Conservation (phyloP, 1,140 invertebrate genomes). For the Megalopta genalis region DNA sequence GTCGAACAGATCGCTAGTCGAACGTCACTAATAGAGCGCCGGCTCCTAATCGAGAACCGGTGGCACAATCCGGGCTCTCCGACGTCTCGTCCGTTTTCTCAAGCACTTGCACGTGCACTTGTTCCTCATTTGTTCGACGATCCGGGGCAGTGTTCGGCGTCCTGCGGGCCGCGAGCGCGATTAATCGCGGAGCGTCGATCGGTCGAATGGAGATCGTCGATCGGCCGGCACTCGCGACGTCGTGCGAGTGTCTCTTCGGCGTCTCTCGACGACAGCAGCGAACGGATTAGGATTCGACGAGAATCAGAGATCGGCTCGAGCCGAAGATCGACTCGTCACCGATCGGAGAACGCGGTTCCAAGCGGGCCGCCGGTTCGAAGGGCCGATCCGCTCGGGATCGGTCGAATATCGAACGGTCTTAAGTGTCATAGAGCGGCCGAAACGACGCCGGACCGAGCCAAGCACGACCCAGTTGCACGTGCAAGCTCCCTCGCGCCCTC, state of each 20-base stretch:
- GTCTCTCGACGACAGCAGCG: no score
- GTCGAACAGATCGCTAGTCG: slow-evolving; percentile 2
- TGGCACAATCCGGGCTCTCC: slow-evolving; percentile 36
- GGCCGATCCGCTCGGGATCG: background rate
- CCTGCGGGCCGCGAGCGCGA: slow-evolving; percentile 1
- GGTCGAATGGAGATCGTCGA: background rate
- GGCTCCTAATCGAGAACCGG: slow-evolving; percentile 5
- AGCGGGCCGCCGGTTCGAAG: background rate
- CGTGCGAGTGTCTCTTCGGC: no score
- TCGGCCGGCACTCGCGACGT: no score
- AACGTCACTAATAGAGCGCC: background rate
- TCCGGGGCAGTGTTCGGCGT: background rate
- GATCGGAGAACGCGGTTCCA: background rate
- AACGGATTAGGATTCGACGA: background rate
- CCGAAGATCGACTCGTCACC: background rate
- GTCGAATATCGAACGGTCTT: background rate
- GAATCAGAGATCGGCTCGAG: background rate
- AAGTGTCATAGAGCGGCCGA: background rate
- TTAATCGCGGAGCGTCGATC: no score
- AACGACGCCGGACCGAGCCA: slow-evolving; percentile 11
- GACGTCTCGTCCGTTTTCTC: slow-evolving; percentile 55
- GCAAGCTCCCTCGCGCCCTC: slow-evolving; percentile 15
- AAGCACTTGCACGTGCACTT: slow-evolving; percentile 61
- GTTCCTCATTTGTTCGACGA: slow-evolving; percentile 53
- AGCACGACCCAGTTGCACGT: slow-evolving; percentile 48